Evolutionary conservation across 2,113 vertebrate genomes (phyloP), one percentile per base, ranked within the genome.

Genomic region (Talpa occidentalis): DNA sequence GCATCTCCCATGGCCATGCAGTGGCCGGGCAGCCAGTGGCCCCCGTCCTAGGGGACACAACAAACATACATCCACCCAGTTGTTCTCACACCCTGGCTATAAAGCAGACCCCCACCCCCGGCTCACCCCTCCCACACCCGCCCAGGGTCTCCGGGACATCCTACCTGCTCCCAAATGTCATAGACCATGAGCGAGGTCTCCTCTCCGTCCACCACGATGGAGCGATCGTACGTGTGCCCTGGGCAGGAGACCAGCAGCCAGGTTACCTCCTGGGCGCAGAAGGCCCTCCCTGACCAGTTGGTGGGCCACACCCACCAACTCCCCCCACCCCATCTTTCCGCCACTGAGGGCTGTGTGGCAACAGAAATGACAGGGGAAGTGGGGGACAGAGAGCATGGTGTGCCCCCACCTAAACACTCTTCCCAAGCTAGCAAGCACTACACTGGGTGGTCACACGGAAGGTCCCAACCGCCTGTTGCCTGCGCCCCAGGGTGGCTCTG

Each of bases 1-100:
- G 99, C 99, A 47, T 99, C 99, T 85, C 99, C 99, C 99, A 99
- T 99, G 95, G 99, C 99, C 99, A 99, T 99, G 97, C 99, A 99
- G 97, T 99, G 99, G 15, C 99, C 99, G 87, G 99, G 99, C 81
- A 99, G 98, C 99, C 99, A 99, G 93, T 98, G 99, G 94, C 98
- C 98, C 95, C 99, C 99, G 96, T 99, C 99, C 99, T 99, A 49
- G 44, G 56, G 35, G 81, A 78, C 6, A 86, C 44, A 95, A 94
- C 30, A 93, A 3, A 84, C 24, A 94, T 17, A 69, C 3, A 66
- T 37, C 4, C 49, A 70, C 3, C n/a, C 21, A 84, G 10, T 8
- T 19, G 59, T 59, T n/a, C 59, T 35, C 62, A 15, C 1, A 19
- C 16, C n/a, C 28, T 26, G 11, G 73, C n/a, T 35, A 42, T 3